Evolutionary conservation across 2,797 vertebrate genomes (phyloP).

Genomic region (Balearica regulorum): DNA sequence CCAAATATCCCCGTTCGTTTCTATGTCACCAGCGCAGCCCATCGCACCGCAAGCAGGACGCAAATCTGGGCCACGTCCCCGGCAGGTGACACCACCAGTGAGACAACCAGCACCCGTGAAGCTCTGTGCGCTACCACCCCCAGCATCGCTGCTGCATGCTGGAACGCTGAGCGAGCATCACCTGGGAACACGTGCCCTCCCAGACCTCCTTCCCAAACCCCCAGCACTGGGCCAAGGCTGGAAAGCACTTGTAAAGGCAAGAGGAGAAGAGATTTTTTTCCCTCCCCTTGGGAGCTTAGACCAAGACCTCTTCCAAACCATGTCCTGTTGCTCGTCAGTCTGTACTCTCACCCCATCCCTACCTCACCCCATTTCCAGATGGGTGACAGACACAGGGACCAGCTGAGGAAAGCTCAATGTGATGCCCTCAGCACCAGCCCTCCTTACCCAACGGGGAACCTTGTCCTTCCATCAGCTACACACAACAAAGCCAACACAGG

Average conservation of each 20-base stretch:
- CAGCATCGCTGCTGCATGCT: accelerated
- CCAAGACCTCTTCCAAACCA: background rate
- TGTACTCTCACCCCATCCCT: background rate
- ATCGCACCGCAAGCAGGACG: background rate
- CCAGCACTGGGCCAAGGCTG: background rate
- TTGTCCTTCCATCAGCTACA: background rate
- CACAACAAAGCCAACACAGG: background rate
- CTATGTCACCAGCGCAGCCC: background rate
- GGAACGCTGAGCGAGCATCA: background rate
- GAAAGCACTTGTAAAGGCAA: background rate
- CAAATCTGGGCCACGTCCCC: background rate
- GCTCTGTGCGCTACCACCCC: background rate
- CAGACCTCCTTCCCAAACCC: background rate
- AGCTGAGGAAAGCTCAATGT: background rate
- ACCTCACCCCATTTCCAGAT: background rate
- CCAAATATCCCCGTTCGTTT: background rate
- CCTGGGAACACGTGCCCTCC: background rate
- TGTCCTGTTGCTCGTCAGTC: background rate
- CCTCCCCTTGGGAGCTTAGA: accelerated
- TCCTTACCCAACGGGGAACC: accelerated
- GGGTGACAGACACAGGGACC: background rate
- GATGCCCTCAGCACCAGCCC: background rate
- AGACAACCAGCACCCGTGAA: background rate
- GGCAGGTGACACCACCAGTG: background rate
- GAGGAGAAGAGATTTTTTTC: background rate